phyloP scores from a whole-genome alignment of 2,113 vertebrate genomes.

The Megalops atlanticus region DNA sequence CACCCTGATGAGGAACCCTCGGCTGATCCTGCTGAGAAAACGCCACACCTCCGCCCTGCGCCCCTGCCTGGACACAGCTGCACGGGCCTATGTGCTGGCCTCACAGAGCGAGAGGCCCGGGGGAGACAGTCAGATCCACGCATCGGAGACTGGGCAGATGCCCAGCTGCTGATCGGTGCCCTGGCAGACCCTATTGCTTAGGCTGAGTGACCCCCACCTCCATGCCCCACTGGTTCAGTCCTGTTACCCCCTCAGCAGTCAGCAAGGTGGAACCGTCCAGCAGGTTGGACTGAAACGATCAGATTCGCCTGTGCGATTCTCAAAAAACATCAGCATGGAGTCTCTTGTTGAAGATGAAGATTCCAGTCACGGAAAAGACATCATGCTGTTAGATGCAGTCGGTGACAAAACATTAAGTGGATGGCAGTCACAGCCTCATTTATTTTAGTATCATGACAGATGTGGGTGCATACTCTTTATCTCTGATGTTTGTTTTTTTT shows the following conservation, averaged over 20 bases:
- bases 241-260: no score
- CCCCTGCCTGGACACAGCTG: constrained; percentile 12
- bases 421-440: background rate
- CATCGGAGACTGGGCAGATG: background rate
- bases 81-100: constrained; percentile 52
- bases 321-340: background rate
- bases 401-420: background rate
- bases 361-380: no score
- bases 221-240: background rate
- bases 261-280: no score
- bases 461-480: background rate
- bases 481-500: no score
- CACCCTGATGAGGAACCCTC: constrained; percentile 81
- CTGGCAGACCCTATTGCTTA: background rate
- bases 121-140: background rate
- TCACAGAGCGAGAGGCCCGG: constrained; percentile 39
- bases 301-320: background rate
- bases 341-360: background rate
- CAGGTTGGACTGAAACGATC: no score
- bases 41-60: constrained; percentile 26
- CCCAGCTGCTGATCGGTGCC: background rate
- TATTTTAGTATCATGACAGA: background rate
- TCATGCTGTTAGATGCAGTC: background rate
- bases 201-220: background rate
- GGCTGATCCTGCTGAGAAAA: constrained; percentile 73